A percentile compares a stretch with the other conserved stretches of the same genome.
Evolutionary conservation across 2,888 invertebrate species (phyloP).

Genomic region (Ischnura elegans): DNA sequence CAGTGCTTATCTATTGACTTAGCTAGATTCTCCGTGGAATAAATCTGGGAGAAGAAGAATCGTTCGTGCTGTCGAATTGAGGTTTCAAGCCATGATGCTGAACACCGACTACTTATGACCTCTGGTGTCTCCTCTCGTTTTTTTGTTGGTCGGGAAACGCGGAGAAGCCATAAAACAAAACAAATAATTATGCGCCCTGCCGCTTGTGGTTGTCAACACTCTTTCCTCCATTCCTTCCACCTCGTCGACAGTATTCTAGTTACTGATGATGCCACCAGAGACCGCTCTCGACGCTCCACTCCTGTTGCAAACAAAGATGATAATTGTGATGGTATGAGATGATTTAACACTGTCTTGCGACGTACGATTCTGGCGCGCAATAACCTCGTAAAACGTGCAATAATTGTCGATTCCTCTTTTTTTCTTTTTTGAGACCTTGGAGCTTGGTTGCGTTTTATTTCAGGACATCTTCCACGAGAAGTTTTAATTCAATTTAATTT

Average conservation of each 20-base stretch:
- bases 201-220: neutral
- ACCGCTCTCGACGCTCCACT: neutral
- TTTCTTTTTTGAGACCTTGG: neutral
- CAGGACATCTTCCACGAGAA: no score
- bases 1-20: neutral
- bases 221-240: neutral
- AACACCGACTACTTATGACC: neutral
- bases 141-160: neutral
- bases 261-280: neutral
- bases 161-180: conserved; percentile 8
- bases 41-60: neutral
- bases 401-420: neutral
- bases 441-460: no score
- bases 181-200: neutral
- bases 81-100: neutral
- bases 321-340: neutral
- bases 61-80: neutral
- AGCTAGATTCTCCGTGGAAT: neutral
- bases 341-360: no score
- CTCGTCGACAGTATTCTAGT: neutral
- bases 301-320: neutral
- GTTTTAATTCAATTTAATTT: no score
- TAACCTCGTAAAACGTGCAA: no score
- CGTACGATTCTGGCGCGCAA: no score
- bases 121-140: neutral